Base-by-base conservation (phyloP, 2,113 vertebrate genomes). In the Fulica atra region DNA sequence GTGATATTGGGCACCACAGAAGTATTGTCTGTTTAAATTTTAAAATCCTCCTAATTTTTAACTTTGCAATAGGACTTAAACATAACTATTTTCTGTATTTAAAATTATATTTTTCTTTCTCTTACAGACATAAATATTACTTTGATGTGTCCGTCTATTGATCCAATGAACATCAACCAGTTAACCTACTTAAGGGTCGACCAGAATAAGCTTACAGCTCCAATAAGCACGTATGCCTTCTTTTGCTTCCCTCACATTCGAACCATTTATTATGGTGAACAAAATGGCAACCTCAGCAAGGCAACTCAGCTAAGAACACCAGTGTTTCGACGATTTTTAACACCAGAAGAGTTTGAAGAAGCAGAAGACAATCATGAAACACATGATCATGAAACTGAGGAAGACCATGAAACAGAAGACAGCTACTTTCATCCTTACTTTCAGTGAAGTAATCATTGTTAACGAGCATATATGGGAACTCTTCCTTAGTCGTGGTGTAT, bases 231-330 rank as follows among this genome's bases (percentile, higher is more conserved):
- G 44, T 98, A 98, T 0, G 96, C 98, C 40, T 98, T 98, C 88
- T 97, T 97, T 63, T 98, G 98, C 92, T 99, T 99, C 81, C 98
- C 98, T 65, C 96, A 97, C 28, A 96, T 99, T 82, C 96, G 96
- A 36, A 98, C 87, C 79, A 98, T 99, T 87, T 98, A 98, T 82
- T 99, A 98, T 14, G 98, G 98, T 56, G 98, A 98, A 96, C 98
- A 99, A 91, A 98, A 97, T 25, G 81, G 88, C 46, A 78, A 56
- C 4, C 73, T 61, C 77, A 97, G 63, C 74, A 96, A 97, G 66
- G 81, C 63, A 38, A 96, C 96, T 44, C 96, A 48, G 66, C 74
- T 98, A 71, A 97, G 97, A 91, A 96, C 54, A 5, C 70, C 97
- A 2, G 97, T 98, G 50, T 98, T 98, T 18, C 96, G 95, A 38